These are phyloP conservation scores for Napeogenes inachia DNA, from an alignment of 2,888 invertebrate genomes.

Conservation along the genomic window DNA sequence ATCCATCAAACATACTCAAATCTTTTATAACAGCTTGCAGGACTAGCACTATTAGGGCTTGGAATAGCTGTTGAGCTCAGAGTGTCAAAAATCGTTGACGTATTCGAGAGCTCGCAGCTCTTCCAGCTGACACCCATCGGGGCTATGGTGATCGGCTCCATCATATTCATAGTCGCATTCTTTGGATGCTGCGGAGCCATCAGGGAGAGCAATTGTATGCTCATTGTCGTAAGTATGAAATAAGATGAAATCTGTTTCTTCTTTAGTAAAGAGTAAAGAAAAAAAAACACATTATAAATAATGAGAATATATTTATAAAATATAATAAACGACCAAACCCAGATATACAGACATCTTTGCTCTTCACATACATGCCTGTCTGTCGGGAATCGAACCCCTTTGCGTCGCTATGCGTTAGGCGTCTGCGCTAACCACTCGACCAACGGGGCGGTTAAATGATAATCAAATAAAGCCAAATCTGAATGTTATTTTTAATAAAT, in stretches of 20 bases:
- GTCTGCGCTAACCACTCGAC: no score
- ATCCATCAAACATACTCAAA: no score
- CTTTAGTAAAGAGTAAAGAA: no score
- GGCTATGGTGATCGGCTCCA: slow-evolving; percentile 81
- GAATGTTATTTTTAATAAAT: not conserved
- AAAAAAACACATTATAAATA: no score
- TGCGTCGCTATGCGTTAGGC: no score
- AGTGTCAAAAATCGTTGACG: slow-evolving; percentile 58
- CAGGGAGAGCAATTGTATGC: slow-evolving; percentile 91
- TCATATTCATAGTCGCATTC: slow-evolving; percentile 88
- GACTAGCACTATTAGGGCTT: slow-evolving; percentile 80
- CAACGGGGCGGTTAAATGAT: not conserved
- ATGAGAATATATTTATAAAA: no score
- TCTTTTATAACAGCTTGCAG: slow-evolving; percentile 79
- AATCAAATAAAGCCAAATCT: not conserved
- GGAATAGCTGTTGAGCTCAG: slow-evolving; percentile 80
- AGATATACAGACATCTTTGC: no score
- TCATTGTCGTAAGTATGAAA: slow-evolving; percentile 81
- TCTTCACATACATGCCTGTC: no score
- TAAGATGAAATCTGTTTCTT: no score
- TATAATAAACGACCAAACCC: no score
- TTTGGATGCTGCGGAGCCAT: slow-evolving; percentile 94
- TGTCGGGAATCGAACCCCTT: no score
- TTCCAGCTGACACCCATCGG: slow-evolving; percentile 76
- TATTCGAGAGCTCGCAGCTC: slow-evolving; percentile 49